Evolutionary conservation across 2,113 vertebrate genomes (phyloP).

Genomic region (Leptocoma aspasia): DNA sequence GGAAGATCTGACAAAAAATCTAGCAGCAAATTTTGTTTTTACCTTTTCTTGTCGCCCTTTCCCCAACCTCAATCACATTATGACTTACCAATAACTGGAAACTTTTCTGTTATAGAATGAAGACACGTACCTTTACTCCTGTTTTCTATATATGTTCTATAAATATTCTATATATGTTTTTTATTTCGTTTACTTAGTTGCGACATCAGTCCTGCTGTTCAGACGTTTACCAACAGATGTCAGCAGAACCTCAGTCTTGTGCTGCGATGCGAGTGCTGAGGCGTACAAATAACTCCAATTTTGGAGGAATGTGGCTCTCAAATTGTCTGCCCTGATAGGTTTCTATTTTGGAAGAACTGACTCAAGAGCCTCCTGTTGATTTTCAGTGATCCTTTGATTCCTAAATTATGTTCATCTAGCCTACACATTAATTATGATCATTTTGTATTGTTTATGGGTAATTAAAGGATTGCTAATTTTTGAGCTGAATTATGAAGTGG

Average conservation of each 20-base stretch:
- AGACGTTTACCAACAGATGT: slow-evolving; percentile 66
- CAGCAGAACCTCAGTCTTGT: slow-evolving; percentile 65
- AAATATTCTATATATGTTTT: neutral
- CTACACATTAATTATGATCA: neutral
- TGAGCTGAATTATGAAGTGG: neutral
- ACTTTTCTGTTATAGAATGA: neutral
- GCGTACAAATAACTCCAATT: neutral
- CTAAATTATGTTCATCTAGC: neutral
- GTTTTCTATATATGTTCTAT: neutral
- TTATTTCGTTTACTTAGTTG: neutral
- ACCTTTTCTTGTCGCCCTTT: neutral
- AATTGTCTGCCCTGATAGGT: neutral
- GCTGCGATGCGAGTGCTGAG: neutral
- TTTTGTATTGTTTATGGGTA: neutral
- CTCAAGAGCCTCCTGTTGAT: neutral
- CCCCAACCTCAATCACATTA: neutral
- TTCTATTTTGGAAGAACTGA: neutral
- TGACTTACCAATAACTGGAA: neutral
- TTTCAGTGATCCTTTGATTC: neutral
- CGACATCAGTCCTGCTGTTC: slow-evolving; percentile 6
- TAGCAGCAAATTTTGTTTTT: slow-evolving; percentile 4
- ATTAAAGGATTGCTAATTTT: neutral
- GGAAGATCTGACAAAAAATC: neutral
- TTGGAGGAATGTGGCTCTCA: neutral
- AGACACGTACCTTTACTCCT: neutral